A percentile compares a stretch with the other conserved stretches of the same genome.
These are phyloP conservation scores for Palythoa caribaeorum DNA, from an alignment of 92 coral and sea anemone genomes.

Conservation along the genomic window DNA sequence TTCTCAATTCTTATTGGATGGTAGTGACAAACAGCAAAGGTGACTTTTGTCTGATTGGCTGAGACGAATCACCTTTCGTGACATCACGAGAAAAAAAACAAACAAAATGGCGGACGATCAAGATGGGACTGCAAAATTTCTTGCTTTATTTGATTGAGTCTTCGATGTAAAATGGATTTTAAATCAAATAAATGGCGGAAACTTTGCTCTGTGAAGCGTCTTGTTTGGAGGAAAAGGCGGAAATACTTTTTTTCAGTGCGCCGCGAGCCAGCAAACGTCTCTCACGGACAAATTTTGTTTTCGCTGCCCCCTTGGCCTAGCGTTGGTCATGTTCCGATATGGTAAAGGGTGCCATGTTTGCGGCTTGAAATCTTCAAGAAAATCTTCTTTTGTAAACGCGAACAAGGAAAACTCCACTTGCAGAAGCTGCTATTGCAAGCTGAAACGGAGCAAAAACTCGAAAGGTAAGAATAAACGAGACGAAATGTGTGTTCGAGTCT, in stretches of 20 bases:
- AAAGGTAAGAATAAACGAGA: slow-evolving; percentile 3
- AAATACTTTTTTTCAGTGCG: not conserved
- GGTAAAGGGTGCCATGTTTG: not conserved
- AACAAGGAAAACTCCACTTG: slow-evolving; percentile 11
- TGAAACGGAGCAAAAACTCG: not conserved
- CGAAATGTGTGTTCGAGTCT: too few relatives aligned
- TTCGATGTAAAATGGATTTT: slow-evolving; percentile 12
- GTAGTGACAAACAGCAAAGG: slow-evolving; percentile 21
- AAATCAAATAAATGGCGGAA: slow-evolving; percentile 21
- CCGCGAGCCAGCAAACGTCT: slow-evolving; percentile 8
- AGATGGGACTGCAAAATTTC: not conserved
- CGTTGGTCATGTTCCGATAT: not conserved
- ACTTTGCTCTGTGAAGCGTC: slow-evolving; percentile 5
- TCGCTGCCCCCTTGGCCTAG: not conserved
- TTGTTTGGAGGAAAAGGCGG: slow-evolving; percentile 1
- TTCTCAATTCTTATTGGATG: slow-evolving; percentile 16
- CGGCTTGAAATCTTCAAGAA: not conserved
- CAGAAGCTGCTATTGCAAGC: slow-evolving; percentile 5
- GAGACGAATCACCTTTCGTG: slow-evolving; percentile 22
- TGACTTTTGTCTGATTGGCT: slow-evolving; percentile 40
- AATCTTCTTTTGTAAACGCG: slow-evolving; percentile 13
- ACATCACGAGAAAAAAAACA: slow-evolving; percentile 15
- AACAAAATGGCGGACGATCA: not conserved
- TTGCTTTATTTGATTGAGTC: not conserved
- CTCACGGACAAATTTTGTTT: slow-evolving; percentile 1